Evolutionary conservation across 2,797 vertebrate genomes (phyloP).

Genomic region (Melanotaenia boesemani): DNA sequence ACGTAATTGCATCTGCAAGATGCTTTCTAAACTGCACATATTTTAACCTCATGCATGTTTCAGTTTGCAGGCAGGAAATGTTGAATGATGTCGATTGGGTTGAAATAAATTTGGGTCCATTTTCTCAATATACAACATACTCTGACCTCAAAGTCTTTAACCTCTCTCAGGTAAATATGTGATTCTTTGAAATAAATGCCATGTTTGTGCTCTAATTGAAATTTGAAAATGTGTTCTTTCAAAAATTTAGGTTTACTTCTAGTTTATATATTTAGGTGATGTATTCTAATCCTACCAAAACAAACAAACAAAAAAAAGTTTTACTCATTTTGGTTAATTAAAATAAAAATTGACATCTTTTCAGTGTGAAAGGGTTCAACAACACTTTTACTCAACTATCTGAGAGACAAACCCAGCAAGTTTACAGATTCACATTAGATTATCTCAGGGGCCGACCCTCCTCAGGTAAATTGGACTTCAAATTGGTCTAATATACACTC

Average conservation of each 20-base stretch:
- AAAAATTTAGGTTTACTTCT: neutral
- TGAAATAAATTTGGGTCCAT: constrained; percentile 51
- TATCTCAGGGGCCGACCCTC: constrained; percentile 51
- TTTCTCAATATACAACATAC: constrained; percentile 25
- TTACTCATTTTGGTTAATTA: neutral
- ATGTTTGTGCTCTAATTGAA: no score
- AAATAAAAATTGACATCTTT: constrained; percentile 2
- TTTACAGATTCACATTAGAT: constrained; percentile 50
- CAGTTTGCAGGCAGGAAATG: constrained; percentile 48
- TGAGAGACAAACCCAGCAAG: constrained; percentile 39
- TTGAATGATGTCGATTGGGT: constrained; percentile 53
- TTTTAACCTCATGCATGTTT: neutral
- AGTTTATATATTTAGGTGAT: neutral
- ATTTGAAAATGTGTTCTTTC: no score
- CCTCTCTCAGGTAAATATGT: constrained; percentile 25
- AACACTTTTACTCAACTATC: constrained; percentile 52
- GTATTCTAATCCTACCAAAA: neutral
- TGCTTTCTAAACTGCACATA: neutral
- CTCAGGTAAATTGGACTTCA: constrained; percentile 38
- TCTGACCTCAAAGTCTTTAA: constrained; percentile 44
- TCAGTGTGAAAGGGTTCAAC: constrained; percentile 65
- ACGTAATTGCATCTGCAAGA: constrained; percentile 31
- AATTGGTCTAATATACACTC: neutral
- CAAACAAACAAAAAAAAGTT: no score
- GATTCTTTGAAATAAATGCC: no score